These are phyloP conservation scores for Protomyctophum bolini DNA, from an alignment of 2,113 vertebrate genomes.

Conservation along the genomic window DNA sequence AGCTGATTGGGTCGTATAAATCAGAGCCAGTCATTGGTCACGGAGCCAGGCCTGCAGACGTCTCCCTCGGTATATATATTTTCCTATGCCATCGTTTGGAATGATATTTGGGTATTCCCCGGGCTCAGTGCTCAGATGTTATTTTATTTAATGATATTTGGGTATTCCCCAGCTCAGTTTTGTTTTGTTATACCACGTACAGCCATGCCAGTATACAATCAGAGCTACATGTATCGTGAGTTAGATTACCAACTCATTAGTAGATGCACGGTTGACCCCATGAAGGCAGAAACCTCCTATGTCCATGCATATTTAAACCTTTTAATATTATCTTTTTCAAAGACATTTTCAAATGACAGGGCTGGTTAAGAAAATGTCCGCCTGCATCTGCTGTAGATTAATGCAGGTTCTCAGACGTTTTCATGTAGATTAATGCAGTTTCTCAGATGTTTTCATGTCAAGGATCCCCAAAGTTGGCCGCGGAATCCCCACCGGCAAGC, in stretches of 20 bases:
- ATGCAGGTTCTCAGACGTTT: too few relatives aligned
- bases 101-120: not conserved
- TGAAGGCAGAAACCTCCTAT: too few relatives aligned
- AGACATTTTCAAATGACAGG: too few relatives aligned
- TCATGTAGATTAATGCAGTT: too few relatives aligned
- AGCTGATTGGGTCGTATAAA: slow-evolving; percentile 27
- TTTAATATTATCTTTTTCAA: too few relatives aligned
- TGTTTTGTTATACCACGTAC: not conserved
- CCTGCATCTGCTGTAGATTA: too few relatives aligned
- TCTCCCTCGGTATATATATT: slow-evolving; percentile 9
- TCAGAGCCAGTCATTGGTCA: slow-evolving; percentile 28
- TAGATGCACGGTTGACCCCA: too few relatives aligned
- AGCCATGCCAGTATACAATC: slow-evolving; percentile 13
- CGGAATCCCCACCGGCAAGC: too few relatives aligned
- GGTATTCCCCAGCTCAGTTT: too few relatives aligned
- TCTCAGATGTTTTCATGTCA: too few relatives aligned
- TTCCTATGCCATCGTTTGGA: not conserved
- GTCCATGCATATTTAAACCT: slow-evolving; percentile 5
- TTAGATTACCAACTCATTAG: not conserved
- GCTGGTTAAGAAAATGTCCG: too few relatives aligned
- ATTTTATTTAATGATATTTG: not conserved
- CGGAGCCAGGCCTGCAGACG: slow-evolving; percentile 13
- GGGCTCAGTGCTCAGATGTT: slow-evolving; percentile 8
- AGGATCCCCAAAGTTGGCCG: too few relatives aligned
- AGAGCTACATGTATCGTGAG: slow-evolving; percentile 9